Evolutionary conservation across 2,888 invertebrate species (phyloP), one percentile per base, ranked within the genome.

Genomic region (Atrina japonica): DNA sequence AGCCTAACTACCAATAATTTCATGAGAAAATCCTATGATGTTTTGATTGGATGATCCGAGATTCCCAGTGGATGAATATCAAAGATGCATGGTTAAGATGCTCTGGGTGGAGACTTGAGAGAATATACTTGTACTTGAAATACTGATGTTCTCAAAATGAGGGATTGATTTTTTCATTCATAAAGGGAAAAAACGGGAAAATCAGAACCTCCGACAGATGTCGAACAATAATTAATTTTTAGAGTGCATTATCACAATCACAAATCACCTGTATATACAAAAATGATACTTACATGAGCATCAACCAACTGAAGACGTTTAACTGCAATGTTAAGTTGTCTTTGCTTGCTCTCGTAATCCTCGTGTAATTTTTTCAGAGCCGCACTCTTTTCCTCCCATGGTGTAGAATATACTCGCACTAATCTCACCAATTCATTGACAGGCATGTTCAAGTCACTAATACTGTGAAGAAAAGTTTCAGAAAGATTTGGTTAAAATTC

Each of bases 301-400:
- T 90, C 90, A 2, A 90, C 85, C 29, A 89, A 77, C 67, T 90
- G 87, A n/a, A 90, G 81, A 23, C 88, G 76, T 77, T 86, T 88
- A 35, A 90, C 84, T 45, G 90, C 90, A 56, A 90, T 88, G 66
- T 89, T 87, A 0, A 90, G 84, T 70, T 90, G 89, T 30, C 87
- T 73, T 68, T 89, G 89, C 77, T 90, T 90, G 18, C 83, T 85
- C 50, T 90, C 89, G 63, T 89, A 90, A 67, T 88, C 88, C 59
- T 89, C 89, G 65, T 90, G 89, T 3, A 90, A 77, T 70, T 90
- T 90, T 66, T 89, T 89, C 18, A 90, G 77, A 0, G 88, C 88
- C 7, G 87, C 84, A 73, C 88, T 89, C 68, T 90, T 90, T 75
- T 89, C 89, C 70, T 90, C 90, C 90, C 90, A 90, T 0, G 89